Base-by-base conservation (phyloP, 2,888 invertebrate genomes). In the Taenaris catops region DNA sequence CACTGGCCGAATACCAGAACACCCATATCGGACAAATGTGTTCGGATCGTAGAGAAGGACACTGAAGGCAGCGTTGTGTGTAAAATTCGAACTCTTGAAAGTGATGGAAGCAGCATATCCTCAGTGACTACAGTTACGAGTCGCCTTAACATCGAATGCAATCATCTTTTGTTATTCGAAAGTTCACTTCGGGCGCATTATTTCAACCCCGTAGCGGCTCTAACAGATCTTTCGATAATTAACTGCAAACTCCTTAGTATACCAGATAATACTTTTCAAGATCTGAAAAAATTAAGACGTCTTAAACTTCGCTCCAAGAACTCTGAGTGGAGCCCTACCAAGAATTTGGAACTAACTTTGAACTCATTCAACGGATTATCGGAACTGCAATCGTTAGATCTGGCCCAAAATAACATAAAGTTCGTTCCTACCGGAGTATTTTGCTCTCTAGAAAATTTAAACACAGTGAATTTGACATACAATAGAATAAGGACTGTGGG, bases 361-460 rank as follows among this genome's bases (percentile, higher is more conserved):
- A 91, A 90, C 53, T 91, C 93, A 45, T 91, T 96, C 60, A 89
- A 90, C 55, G 94, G 94, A 44, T 87, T 96, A 51, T 90, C 92
- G 58, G 95, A 95, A 72, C 86, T 96, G 29, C 93, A 93, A 67
- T 89, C 90, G 38, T 83, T 96, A 58, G 93, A 96, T 76, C 86
- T 96, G 71, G 91, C 92, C 61, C 92, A 93, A 76, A 96, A 95
- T 84, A 95, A 96, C 81, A 90, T 96, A 48, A 90, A 93, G 54
- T 91, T 91, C 47, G 71, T 96, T 63, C 95, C 96, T 24, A 92
- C 93, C 51, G 92, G 92, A 55, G 90, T 91, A 46, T 93, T 96
- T 67, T 96, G 96, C 76, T 90, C 91, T 25, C 76, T 96, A 63
- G 90, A 91, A 55, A 95, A 93, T 73, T 87, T 96, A 41, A 94